A percentile compares a stretch with the other conserved stretches of the same genome.
Evolutionary conservation across 2,797 vertebrate species (phyloP).

Genomic region (Artibeus lituratus): DNA sequence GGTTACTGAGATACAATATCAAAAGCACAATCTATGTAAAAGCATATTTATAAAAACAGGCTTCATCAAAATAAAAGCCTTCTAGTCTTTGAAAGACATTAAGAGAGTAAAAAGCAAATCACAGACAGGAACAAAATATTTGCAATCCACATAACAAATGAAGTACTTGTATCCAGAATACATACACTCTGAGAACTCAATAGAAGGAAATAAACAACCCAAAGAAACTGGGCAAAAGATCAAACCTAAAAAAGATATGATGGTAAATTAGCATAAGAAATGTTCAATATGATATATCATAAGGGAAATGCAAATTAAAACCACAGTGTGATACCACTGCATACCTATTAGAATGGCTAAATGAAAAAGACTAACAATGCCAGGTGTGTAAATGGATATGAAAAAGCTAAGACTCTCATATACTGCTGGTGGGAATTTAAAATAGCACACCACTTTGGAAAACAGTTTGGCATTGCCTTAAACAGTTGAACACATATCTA

Average conservation of each 20-base stretch:
- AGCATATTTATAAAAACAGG: not conserved
- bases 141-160: not conserved
- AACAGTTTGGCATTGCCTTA: not conserved
- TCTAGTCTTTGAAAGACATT: not conserved
- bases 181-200: not conserved
- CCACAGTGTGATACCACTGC: not conserved
- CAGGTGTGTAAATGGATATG: not conserved
- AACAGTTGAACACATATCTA: not conserved
- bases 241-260: not conserved
- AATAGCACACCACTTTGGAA: not conserved
- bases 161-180: not conserved
- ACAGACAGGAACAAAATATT: not conserved
- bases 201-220: not conserved
- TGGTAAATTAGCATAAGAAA: not conserved
- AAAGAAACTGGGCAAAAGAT: not conserved
- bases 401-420: not conserved
- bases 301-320: not conserved
- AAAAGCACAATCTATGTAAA: not conserved
- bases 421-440: not conserved
- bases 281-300: not conserved
- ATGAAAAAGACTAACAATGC: not conserved
- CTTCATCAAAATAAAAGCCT: not conserved
- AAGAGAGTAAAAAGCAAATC: not conserved
- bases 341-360: not conserved
- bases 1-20: not conserved